phyloP scores from a whole-genome alignment of 2,888 invertebrate genomes.

The Graphium colonna region DNA sequence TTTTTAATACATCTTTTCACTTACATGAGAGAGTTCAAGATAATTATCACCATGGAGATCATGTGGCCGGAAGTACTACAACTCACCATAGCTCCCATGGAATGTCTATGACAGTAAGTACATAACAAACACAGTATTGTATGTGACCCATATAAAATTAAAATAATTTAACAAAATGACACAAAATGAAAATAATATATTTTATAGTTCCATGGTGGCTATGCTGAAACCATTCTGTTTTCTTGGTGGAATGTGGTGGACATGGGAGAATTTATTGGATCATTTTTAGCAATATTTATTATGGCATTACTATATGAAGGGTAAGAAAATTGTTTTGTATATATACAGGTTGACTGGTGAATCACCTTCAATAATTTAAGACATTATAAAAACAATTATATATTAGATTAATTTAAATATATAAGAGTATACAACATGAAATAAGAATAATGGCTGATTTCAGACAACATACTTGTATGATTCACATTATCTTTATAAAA shows the following conservation, averaged over 20 bases:
- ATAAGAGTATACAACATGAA: too few species aligned
- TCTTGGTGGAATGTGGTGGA: conserved; percentile 89
- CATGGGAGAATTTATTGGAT: conserved; percentile 89
- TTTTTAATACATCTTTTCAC: conserved; percentile 39
- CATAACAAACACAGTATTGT: not conserved
- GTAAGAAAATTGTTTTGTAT: conserved; percentile 71
- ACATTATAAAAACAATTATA: conserved; percentile 17
- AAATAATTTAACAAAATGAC: too few species aligned
- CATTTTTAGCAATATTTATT: conserved; percentile 94
- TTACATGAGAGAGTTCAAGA: conserved; percentile 33
- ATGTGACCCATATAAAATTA: not conserved
- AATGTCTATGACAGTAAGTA: conserved; percentile 61
- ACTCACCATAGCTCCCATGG: conserved; percentile 29
- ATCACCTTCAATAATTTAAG: too few species aligned
- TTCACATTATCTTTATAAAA: too few species aligned
- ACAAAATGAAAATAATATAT: conserved; percentile 21
- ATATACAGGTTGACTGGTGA: too few species aligned
- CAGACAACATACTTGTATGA: conserved; percentile 7
- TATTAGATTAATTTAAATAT: too few species aligned
- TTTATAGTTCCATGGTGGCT: conserved; percentile 91
- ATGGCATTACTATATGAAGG: conserved; percentile 97
- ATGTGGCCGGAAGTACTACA: conserved; percentile 19
- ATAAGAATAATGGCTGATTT: conserved; percentile 13
- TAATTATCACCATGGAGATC: conserved; percentile 25
- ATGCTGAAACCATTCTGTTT: conserved; percentile 87